These are phyloP conservation scores for Lathronympha strigana DNA, from an alignment of 2,888 invertebrate species.

Conservation along the genomic window DNA sequence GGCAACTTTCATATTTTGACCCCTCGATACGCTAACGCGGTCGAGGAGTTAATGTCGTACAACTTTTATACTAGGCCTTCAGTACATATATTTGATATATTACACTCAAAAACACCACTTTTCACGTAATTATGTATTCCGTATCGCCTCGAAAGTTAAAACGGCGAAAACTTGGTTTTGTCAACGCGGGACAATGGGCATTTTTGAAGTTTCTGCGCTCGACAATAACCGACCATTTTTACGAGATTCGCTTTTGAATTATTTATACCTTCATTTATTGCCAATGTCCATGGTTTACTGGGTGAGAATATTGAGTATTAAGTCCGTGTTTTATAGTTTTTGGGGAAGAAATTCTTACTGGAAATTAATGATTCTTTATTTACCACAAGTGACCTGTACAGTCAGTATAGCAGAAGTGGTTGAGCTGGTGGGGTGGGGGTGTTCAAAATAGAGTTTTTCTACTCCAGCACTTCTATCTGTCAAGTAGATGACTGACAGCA, in stretches of 20 bases:
- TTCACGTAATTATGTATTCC: slow-evolving; percentile 30
- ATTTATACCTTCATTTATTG: slow-evolving; percentile 29
- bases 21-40: too few relatives aligned
- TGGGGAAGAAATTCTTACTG: background rate
- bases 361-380: too few relatives aligned
- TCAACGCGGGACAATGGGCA: slow-evolving; percentile 35
- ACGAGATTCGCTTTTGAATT: slow-evolving; percentile 23
- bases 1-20: too few relatives aligned
- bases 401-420: too few relatives aligned
- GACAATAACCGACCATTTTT: slow-evolving; percentile 26
- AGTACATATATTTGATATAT: too few relatives aligned
- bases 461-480: too few relatives aligned
- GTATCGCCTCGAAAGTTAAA: slow-evolving; percentile 23
- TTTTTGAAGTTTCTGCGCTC: slow-evolving; percentile 34
- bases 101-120: background rate
- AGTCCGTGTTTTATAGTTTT: slow-evolving; percentile 10
- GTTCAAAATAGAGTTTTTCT: too few relatives aligned
- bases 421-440: too few relatives aligned
- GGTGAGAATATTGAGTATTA: slow-evolving; percentile 22
- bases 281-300: slow-evolving; percentile 22
- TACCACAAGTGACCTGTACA: too few relatives aligned
- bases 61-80: too few relatives aligned
- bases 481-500: too few relatives aligned
- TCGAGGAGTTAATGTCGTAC: too few relatives aligned
- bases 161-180: slow-evolving; percentile 39